Evolutionary conservation across 2,113 vertebrate species (phyloP).

Genomic region (Indicator indicator): DNA sequence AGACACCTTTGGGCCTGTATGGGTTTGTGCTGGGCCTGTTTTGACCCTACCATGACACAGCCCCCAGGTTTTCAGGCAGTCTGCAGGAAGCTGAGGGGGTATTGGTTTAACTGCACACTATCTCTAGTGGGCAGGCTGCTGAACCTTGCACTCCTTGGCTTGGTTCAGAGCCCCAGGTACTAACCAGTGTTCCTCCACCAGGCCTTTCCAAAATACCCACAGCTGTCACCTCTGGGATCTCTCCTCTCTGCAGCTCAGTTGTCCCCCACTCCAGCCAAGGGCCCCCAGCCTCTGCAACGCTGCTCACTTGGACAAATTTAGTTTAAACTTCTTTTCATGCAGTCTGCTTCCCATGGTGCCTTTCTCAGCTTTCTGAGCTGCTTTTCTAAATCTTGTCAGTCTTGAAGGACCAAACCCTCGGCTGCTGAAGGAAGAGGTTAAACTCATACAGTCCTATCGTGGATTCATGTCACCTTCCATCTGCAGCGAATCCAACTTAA

Average conservation of each 20-base stretch:
- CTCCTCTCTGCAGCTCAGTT: background rate
- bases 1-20: too few relatives aligned
- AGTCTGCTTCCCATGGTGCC: background rate
- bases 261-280: background rate
- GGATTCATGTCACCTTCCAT: slow-evolving; percentile 9
- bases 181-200: background rate
- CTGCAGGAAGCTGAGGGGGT: background rate
- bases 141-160: background rate
- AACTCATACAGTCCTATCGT: background rate
- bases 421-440: background rate
- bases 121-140: background rate
- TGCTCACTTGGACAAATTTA: background rate
- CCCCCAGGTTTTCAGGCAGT: background rate
- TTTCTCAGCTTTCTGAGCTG: slow-evolving; percentile 1
- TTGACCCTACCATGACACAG: too few relatives aligned
- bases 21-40: too few relatives aligned
- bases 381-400: background rate
- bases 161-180: background rate
- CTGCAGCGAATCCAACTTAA: background rate
- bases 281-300: background rate
- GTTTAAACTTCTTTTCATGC: background rate
- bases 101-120: background rate
- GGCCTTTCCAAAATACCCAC: background rate
- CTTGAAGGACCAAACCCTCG: background rate
- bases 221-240: background rate